phyloP scores from a whole-genome alignment of 2,797 vertebrate species.

The Mycteria americana region DNA sequence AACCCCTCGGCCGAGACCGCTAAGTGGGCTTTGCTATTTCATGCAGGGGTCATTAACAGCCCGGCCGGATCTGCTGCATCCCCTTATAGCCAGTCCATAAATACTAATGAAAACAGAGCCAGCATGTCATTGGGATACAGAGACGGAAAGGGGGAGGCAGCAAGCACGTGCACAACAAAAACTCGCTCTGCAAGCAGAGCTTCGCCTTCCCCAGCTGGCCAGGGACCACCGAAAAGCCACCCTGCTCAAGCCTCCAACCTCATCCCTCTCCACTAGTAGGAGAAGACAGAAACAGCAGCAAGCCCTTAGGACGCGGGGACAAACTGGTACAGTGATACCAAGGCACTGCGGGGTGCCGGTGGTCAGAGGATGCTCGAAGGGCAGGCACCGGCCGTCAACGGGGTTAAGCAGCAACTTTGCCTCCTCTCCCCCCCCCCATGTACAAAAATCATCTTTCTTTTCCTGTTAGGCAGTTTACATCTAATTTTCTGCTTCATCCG shows the following conservation, averaged over 20 bases:
- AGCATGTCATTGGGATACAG: not conserved
- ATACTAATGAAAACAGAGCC: slow-evolving; percentile 22
- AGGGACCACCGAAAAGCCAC: accelerated
- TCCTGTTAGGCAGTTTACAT: not conserved
- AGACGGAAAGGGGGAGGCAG: not conserved
- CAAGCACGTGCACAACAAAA: not conserved
- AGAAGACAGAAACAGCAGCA: not conserved
- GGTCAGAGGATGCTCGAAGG: not conserved
- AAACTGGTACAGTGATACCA: accelerated
- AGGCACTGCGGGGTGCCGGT: accelerated
- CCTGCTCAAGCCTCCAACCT: not conserved
- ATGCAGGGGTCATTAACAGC: slow-evolving; percentile 41
- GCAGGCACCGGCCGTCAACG: accelerated
- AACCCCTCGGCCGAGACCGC: slow-evolving; percentile 1
- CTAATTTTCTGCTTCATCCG: slow-evolving; percentile 30
- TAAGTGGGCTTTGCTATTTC: slow-evolving; percentile 17
- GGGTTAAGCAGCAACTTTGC: not conserved
- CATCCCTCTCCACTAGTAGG: not conserved
- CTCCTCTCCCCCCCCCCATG: accelerated
- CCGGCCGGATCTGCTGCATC: not conserved
- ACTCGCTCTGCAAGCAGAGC: accelerated
- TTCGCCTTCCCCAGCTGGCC: not conserved
- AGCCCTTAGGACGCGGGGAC: not conserved
- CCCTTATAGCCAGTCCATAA: slow-evolving; percentile 37
- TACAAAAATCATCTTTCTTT: not conserved